These are phyloP conservation scores for Scleropages formosus DNA, from an alignment of 2,797 vertebrate species.

Conservation along the genomic window DNA sequence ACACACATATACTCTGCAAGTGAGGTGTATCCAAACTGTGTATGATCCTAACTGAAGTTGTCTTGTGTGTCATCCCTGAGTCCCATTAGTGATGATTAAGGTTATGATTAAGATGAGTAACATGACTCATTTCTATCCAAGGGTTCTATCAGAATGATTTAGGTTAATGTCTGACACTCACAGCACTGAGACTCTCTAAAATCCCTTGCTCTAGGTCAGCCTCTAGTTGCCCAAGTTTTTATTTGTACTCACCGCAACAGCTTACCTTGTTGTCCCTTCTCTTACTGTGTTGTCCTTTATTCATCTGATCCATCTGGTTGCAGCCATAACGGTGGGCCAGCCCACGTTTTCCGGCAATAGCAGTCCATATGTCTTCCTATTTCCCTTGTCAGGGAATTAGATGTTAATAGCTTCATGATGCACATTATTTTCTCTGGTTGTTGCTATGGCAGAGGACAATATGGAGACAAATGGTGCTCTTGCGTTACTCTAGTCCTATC, in stretches of 20 bases:
- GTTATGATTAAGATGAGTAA: no score
- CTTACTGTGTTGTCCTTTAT: not conserved
- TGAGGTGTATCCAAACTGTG: no score
- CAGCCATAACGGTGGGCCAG: no score
- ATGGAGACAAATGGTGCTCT: not conserved
- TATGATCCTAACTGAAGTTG: no score
- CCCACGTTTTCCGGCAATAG: not conserved
- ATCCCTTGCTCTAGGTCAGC: not conserved
- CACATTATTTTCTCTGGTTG: conserved; percentile 14
- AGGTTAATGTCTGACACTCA: no score
- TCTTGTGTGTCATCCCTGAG: no score
- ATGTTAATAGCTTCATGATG: conserved; percentile 25
- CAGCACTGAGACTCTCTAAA: no score
- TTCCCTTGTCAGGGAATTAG: conserved; percentile 17
- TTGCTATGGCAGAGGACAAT: conserved; percentile 10
- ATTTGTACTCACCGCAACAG: not conserved
- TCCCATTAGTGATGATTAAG: no score
- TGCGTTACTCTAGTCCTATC: not conserved
- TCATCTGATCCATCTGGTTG: not conserved
- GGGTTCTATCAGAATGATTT: no score
- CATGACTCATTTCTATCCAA: no score
- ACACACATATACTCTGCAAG: no score
- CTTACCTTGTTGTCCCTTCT: not conserved
- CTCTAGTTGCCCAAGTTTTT: not conserved
- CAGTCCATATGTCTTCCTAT: conserved; percentile 17